Evolutionary conservation across 2,797 vertebrate genomes (phyloP), one percentile per base, ranked within the genome.

Genomic region (Botia kubotai): DNA sequence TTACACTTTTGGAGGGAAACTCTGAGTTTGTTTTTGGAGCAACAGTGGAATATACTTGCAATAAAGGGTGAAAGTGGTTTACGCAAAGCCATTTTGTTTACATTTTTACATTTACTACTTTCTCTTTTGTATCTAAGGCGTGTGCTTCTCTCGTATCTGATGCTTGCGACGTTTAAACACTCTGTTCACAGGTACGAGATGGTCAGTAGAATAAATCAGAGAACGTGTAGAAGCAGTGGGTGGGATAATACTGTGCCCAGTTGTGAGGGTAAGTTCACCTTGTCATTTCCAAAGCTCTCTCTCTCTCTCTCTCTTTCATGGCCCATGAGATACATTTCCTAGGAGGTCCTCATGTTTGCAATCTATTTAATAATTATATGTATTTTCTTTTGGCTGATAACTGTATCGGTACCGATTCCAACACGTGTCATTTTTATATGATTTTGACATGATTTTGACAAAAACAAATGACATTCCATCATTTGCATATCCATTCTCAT

Each of bases 1-100:
- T 94, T 57, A 5, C 6, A 0, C 89, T 95, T 62, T 36, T 0
- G 13, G 0, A 0, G 0, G 92, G 87, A 67, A 14, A 26, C 21
- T 13, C 79, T 0, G 93, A 94, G 80, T 94, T 90, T 89, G 91
- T 93, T 60, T 94, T 93, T 86, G 93, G 92, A 57, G 90, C 91
- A 57, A 17, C 83, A 77, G 91, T 94, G 48, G 1, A 67, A 21
- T 95, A 92, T 76, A 89, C 69, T 43, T 95, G 94, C 83, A 85
- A 89, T 0, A 82, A 43, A 79, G 94, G 94, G 94, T 94, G 92
- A 58, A 69, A 46, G 16, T 53, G 29, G n/a, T n/a, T n/a, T 65
- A 11, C 48, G 29, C 33, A 14, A 21, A 7, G 29, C 0, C 66
- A 63, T n/a, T 3, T 29, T 4, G 36, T 29, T 4, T 36, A 13